Evolutionary conservation across 2,888 invertebrate genomes (phyloP), one percentile per base, ranked within the genome.

Genomic region (Helobdella robusta): DNA sequence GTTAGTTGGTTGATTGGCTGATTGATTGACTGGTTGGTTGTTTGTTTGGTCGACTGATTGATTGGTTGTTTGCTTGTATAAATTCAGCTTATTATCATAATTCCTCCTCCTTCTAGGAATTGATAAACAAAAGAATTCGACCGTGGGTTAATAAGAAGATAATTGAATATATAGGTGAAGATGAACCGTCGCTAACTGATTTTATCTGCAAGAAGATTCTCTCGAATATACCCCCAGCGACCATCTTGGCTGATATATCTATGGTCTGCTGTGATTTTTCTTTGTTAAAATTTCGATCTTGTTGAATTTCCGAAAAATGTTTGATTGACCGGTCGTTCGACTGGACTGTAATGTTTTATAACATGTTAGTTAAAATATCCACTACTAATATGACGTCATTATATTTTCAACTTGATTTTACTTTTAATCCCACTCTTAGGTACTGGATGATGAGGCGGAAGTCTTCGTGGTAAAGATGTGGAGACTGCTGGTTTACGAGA

Each of bases 101-200:
- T 60, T 18, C 8, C 28, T 61, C 36, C 32, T 36, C 25, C 25
- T 61, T 64, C 8, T 62, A 68, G 70, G 65, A 67, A 4, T 48
- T 72, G 44, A 72, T 72, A 68, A 70, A 70, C 59, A 65, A 66
- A 35, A 62, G 72, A 15, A 94, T 99, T 78, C 86, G 92, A 70
- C 97, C 98, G 56, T 99, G 98, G 98, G 94, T 99, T 74, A 94
- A 94, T 82, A 99, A 97, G 83, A 99, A 99, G 83, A 95, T 99
- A 66, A 89, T 94, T 70, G 97, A 98, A 82, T 98, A 97, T 82
- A 95, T 99, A 77, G 97, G 98, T 44, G 98, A 99, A 82, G 97
- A 97, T 23, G 98, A 98, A 81, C 91, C 91, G 35, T 92, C 94
- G 18, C 83, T 98, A 64, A 93, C 95, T n/a, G 95, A 97, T 83